Percentiles rank a stretch among this genome's conserved stretches.
Evolutionary conservation across 2,888 invertebrate species (phyloP).

Genomic region (Caenorhabditis angaria): DNA sequence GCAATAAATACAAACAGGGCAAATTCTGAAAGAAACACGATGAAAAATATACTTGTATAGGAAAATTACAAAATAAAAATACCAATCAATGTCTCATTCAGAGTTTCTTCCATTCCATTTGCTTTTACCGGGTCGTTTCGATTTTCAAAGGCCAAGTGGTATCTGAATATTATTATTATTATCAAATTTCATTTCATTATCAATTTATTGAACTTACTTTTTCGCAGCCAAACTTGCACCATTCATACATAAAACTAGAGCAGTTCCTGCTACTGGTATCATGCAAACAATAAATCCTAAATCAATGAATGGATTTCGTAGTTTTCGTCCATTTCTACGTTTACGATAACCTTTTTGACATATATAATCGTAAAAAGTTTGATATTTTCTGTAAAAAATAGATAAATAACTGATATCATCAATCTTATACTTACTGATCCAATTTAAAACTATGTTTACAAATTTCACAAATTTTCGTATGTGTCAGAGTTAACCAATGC

Average conservation of each 20-base stretch:
- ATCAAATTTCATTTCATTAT: no score
- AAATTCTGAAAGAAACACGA: conserved; percentile 43
- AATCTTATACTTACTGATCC: conserved; percentile 75
- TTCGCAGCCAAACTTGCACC: conserved; percentile 34
- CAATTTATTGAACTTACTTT: background rate
- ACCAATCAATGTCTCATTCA: conserved; percentile 40
- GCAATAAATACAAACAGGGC: conserved; percentile 31
- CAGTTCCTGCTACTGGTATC: conserved; percentile 77
- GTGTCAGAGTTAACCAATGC: conserved; percentile 80
- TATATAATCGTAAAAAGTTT: conserved; percentile 67
- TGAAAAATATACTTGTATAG: background rate
- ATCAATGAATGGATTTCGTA: conserved; percentile 76
- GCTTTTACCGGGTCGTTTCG: conserved; percentile 19
- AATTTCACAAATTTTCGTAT: conserved; percentile 82
- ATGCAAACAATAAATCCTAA: conserved; percentile 77
- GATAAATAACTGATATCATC: conserved; percentile 60
- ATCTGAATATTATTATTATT: conserved; percentile 9
- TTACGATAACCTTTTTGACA: conserved; percentile 35
- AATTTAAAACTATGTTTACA: conserved; percentile 80
- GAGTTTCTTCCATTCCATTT: conserved; percentile 18
- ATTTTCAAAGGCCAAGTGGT: conserved; percentile 37
- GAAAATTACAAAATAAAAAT: background rate
- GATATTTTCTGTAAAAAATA: conserved; percentile 71
- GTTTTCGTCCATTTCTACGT: conserved; percentile 65
- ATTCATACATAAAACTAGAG: conserved; percentile 74